Conservation (phyloP, 2,797 vertebrate genomes). For the Spea hammondii region DNA sequence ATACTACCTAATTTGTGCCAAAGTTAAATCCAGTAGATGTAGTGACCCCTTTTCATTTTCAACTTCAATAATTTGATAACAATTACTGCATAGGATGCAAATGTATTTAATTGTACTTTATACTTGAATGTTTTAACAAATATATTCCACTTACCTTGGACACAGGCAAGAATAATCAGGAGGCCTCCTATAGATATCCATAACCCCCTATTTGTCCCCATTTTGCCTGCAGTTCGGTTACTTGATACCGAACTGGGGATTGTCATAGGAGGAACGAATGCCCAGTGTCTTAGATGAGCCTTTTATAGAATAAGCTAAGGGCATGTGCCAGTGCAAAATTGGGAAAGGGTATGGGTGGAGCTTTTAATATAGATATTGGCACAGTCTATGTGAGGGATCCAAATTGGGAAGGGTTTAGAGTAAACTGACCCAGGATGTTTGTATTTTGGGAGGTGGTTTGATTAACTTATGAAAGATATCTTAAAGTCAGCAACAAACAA, state of each 20-base stretch:
- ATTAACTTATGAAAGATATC: constrained; percentile 35
- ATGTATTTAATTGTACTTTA: neutral
- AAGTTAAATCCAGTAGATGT: too few relatives aligned
- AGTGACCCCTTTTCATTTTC: too few relatives aligned
- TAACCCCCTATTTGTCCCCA: constrained; percentile 40
- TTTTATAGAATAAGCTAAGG: constrained; percentile 37
- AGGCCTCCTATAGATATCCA: constrained; percentile 33
- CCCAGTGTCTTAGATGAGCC: neutral
- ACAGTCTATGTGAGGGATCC: constrained; percentile 14
- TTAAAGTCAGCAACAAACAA: constrained; percentile 13
- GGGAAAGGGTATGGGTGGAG: constrained; percentile 19
- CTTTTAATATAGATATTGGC: constrained; percentile 21
- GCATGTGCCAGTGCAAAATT: neutral
- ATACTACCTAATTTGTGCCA: too few relatives aligned
- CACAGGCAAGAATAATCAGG: constrained; percentile 23
- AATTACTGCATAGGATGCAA: too few relatives aligned
- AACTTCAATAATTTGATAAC: too few relatives aligned
- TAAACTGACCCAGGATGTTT: constrained; percentile 33
- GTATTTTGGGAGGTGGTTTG: constrained; percentile 35
- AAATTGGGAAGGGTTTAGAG: neutral
- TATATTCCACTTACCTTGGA: constrained; percentile 30
- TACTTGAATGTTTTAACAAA: neutral
- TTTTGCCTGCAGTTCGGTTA: constrained; percentile 36
- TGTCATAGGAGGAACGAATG: constrained; percentile 32
- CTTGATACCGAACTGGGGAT: constrained; percentile 39